Percentiles rank a stretch among this genome's conserved stretches.
These are phyloP conservation scores for Synanthedon vespiformis DNA, from an alignment of 2,888 invertebrate genomes.

Conservation along the genomic window DNA sequence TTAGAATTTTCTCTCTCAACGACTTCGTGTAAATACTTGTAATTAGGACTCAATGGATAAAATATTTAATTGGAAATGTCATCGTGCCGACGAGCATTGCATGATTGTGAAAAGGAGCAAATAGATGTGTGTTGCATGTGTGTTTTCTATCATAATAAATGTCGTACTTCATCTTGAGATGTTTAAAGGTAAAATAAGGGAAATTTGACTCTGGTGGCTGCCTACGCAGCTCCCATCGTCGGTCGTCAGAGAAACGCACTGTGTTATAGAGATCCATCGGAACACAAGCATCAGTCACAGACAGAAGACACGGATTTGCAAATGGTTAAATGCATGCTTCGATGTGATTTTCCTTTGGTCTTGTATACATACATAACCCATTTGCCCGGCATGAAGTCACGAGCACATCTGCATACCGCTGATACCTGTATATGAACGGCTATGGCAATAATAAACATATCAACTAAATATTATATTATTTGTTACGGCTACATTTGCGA, in stretches of 20 bases:
- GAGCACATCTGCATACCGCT: constrained; percentile 31
- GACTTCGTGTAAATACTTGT: constrained; percentile 41
- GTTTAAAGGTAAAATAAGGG: constrained; percentile 62
- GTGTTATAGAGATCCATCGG: constrained; percentile 54
- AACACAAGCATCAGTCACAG: constrained; percentile 13
- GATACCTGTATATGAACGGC: constrained; percentile 17
- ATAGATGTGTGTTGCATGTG: constrained; percentile 70
- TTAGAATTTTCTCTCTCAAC: constrained; percentile 36
- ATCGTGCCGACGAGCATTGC: constrained; percentile 40
- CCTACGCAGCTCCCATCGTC: constrained; percentile 42
- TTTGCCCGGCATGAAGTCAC: constrained; percentile 40
- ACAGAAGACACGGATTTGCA: constrained; percentile 18
- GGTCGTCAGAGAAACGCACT: constrained; percentile 46
- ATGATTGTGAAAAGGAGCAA: constrained; percentile 59
- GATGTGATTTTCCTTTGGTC: constrained; percentile 9
- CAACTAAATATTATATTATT: constrained; percentile 35
- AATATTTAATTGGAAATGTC: constrained; percentile 20
- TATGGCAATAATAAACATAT: constrained; percentile 62
- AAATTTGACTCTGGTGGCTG: constrained; percentile 66
- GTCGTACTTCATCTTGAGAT: constrained; percentile 68
- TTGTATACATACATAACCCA: constrained; percentile 30
- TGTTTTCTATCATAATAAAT: constrained; percentile 55
- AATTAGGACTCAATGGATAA: constrained; percentile 23
- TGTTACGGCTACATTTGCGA: constrained; percentile 31
- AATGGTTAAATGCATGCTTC: constrained; percentile 19